A percentile compares a stretch with the other conserved stretches of the same genome.
phyloP scores from a whole-genome alignment of 2,888 invertebrate genomes.

The Amphipoea oculea region DNA sequence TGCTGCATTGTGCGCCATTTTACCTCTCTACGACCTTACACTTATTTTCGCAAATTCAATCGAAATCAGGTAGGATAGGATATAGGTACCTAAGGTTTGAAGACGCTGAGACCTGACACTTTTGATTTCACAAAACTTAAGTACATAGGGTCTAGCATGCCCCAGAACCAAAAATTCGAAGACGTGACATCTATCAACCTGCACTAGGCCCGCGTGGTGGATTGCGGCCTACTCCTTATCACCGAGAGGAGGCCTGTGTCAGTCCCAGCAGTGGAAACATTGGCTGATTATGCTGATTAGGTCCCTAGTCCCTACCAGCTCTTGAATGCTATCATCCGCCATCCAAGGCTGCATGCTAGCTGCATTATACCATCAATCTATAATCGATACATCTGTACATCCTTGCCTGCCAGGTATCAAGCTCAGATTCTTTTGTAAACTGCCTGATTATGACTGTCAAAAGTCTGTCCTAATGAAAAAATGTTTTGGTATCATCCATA shows the following conservation, averaged over 20 bases:
- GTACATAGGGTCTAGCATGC: background rate
- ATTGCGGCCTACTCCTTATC: too few species aligned
- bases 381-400: background rate
- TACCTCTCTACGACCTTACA: background rate
- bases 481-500: background rate
- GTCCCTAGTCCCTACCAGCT: background rate
- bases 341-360: background rate
- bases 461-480: background rate
- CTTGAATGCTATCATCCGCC: background rate
- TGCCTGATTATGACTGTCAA: too few species aligned
- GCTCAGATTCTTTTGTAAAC: background rate
- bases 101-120: background rate
- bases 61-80: background rate
- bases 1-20: too few species aligned
- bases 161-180: too few species aligned
- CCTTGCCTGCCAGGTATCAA: background rate
- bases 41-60: background rate
- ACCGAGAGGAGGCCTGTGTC: too few species aligned
- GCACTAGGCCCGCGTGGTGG: too few species aligned
- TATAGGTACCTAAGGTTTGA: background rate
- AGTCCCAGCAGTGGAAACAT: too few species aligned
- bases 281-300: too few species aligned
- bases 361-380: background rate
- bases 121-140: background rate
- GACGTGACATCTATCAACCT: too few species aligned